Conservation (phyloP, 2,113 vertebrate species). For the Rhizomys pruinosus region DNA sequence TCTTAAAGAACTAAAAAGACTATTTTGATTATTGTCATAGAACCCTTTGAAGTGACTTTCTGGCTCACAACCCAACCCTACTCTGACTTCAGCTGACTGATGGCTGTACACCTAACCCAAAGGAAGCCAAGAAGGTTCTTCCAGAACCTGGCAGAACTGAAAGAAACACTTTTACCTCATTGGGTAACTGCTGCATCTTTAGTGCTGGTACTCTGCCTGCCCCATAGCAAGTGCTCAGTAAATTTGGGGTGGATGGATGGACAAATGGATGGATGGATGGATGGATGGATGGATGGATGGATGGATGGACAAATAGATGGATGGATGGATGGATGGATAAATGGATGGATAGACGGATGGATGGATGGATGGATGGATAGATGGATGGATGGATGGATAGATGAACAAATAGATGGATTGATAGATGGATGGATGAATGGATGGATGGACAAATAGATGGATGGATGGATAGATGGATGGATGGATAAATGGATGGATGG, state of each 20-base stretch:
- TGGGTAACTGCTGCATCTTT: not conserved
- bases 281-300: not conserved
- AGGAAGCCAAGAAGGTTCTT: not conserved
- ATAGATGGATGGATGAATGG: too few relatives aligned
- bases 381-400: not conserved
- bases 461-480: not conserved
- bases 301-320: not conserved
- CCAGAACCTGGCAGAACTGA: not conserved
- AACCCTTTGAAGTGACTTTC: not conserved
- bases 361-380: too few relatives aligned
- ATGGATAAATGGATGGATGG: not conserved
- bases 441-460: too few relatives aligned
- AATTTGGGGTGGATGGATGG: constrained; percentile 18
- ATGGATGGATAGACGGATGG: not conserved
- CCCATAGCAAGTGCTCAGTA: not conserved
- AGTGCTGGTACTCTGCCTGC: not conserved
- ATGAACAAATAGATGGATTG: too few relatives aligned
- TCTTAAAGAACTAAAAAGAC: not conserved
- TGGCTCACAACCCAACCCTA: not conserved
- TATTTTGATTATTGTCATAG: not conserved
- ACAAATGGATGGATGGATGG: not conserved
- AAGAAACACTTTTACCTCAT: not conserved
- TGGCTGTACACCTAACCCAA: not conserved
- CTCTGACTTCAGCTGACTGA: not conserved
- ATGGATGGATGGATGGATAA: not conserved